phyloP scores from a whole-genome alignment of 2,797 vertebrate species.

The Acridotheres tristis region DNA sequence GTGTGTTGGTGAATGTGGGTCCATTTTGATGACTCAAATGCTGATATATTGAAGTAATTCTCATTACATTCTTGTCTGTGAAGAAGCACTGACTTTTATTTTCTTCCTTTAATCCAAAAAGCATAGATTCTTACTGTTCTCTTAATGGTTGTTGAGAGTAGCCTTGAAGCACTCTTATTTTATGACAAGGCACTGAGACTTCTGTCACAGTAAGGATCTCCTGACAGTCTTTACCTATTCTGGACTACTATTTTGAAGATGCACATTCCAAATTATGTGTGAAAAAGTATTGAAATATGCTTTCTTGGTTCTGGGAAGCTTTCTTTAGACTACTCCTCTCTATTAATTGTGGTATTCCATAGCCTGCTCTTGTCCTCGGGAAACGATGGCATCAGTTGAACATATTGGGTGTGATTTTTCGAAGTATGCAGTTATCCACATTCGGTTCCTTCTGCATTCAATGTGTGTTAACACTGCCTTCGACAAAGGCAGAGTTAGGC shows the following conservation, averaged over 20 bases:
- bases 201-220: constrained; percentile 4
- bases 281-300: constrained; percentile 19
- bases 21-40: neutral
- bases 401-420: constrained; percentile 58
- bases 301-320: constrained; percentile 4
- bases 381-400: constrained; percentile 36
- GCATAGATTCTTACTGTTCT: neutral
- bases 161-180: constrained; percentile 26
- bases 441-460: constrained; percentile 21
- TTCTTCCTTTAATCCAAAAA: neutral
- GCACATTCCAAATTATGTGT: neutral
- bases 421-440: constrained; percentile 30
- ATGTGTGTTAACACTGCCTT: constrained; percentile 34
- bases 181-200: constrained; percentile 6
- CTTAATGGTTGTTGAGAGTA: constrained; percentile 8
- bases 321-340: constrained; percentile 42
- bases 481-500: constrained; percentile 35
- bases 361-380: constrained; percentile 46
- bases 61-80: neutral
- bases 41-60: neutral
- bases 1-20: neutral
- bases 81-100: constrained; percentile 7
- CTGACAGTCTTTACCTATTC: neutral
- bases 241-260: constrained; percentile 24
- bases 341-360: constrained; percentile 40